A percentile compares a stretch with the other conserved stretches of the same genome.
phyloP scores from a whole-genome alignment of 2,113 vertebrate species.

The Tretioscincus oriximinensis region DNA sequence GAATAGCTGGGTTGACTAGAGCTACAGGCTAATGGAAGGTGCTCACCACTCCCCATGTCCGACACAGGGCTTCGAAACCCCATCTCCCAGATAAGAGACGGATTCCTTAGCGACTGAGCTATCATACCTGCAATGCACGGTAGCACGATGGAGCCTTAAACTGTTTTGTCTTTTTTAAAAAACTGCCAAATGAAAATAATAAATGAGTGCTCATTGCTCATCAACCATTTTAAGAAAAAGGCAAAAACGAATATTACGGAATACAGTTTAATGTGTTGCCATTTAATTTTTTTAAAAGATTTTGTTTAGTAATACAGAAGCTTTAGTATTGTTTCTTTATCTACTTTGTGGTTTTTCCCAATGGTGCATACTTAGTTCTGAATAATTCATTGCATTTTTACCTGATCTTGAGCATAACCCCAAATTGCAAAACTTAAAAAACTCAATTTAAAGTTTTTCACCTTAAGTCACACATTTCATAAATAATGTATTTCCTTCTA shows the following conservation, averaged over 20 bases:
- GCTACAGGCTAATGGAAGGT: too few species aligned
- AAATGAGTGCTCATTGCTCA: constrained; percentile 15
- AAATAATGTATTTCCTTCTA: constrained; percentile 69
- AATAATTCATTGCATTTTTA: constrained; percentile 65
- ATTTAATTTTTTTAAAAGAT: constrained; percentile 52
- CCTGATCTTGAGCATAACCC: constrained; percentile 53
- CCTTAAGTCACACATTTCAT: constrained; percentile 67
- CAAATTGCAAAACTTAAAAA: constrained; percentile 59
- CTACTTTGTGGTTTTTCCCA: constrained; percentile 57
- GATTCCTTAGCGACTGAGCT: too few species aligned
- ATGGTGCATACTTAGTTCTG: constrained; percentile 40
- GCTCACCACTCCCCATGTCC: too few species aligned
- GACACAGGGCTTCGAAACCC: too few species aligned
- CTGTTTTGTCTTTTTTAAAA: neutral
- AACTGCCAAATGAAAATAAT: neutral
- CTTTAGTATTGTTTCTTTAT: constrained; percentile 46
- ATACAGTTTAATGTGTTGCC: constrained; percentile 3
- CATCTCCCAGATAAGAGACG: too few species aligned
- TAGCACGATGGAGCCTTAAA: neutral
- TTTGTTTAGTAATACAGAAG: constrained; percentile 44
- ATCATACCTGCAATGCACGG: too few species aligned
- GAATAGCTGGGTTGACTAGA: too few species aligned
- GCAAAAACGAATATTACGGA: constrained; percentile 31
- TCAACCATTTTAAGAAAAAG: constrained; percentile 28
- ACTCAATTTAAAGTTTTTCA: constrained; percentile 67